Base-by-base conservation (phyloP, 2,113 vertebrate genomes). In the Turdus rufiventris region DNA sequence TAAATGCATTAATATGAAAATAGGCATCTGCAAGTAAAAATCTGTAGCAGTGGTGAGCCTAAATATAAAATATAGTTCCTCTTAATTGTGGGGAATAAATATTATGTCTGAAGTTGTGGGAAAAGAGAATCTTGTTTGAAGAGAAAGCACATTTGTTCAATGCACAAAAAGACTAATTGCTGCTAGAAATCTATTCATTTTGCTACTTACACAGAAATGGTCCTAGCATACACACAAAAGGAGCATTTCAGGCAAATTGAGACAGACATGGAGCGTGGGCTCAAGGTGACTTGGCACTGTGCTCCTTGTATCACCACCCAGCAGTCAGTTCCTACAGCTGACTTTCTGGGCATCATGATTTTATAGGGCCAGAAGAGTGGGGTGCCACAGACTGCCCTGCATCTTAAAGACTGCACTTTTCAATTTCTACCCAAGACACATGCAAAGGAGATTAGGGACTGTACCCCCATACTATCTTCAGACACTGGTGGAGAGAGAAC, bases 211-310 rank as follows among this genome's bases (percentile, higher is more conserved):
- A 62, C 25, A 45, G 9, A 58, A 75, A 38, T 16, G 14, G 34
- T 65, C 19, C 47, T 38, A 62, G 20, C 34, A 26, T 4, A 20
- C 6, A 20, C 7, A 50, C 8, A 26, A 33, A 45, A 66, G 36
- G 50, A 76, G 17, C 21, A 73, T 66, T 79, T 79, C 54, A 47
- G 58, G 42, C 33, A 62, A 79, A 75, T 4, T 36, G 50, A 67
- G 34, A 10, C 14, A 54, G 42, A 34, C 26, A 1, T 9, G 1
- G 9, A 50, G 9, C 0, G 0, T 57, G 38, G 29, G 24, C 73
- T 53, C 31, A 19, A 60, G 53, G 34, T 2, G 7, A 43, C n/a
- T 16, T 71, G 60, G 29, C 58, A 9, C 42, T 14, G 19, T 47
- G 33, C 18, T 50, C 29, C 29, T 78, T 0, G 0, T 45, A 1